These are phyloP conservation scores for Chloroceryle aenea DNA, from an alignment of 2,113 vertebrate genomes.

Conservation along the genomic window DNA sequence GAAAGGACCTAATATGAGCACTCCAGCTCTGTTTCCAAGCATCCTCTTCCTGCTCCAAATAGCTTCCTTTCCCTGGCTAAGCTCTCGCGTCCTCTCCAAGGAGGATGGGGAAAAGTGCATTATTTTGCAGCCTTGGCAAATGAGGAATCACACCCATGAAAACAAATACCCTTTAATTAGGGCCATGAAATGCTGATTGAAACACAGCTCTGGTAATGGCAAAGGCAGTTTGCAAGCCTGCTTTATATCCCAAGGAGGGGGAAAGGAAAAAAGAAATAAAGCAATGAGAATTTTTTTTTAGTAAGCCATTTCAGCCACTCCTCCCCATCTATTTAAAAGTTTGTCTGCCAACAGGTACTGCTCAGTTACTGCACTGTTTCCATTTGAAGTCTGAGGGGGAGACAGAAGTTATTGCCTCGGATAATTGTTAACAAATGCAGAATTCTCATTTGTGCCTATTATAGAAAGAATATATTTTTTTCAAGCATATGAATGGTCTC, in stretches of 20 bases:
- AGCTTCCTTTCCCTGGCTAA: conserved; percentile 40
- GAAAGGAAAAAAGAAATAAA: neutral
- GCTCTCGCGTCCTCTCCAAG: conserved; percentile 33
- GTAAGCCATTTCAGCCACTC: neutral
- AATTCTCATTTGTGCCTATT: neutral
- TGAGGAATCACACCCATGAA: conserved; percentile 10
- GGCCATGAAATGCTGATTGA: neutral
- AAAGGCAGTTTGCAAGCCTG: neutral
- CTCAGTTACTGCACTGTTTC: neutral
- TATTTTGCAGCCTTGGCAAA: conserved; percentile 33
- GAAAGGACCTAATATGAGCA: neutral
- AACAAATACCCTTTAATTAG: conserved; percentile 21
- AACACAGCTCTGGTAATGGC: neutral
- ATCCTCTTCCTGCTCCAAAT: conserved; percentile 74
- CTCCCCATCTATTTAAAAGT: neutral
- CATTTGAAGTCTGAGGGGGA: neutral
- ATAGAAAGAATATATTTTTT: neutral
- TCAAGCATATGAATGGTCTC: neutral
- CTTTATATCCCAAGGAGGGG: neutral
- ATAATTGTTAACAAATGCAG: conserved; percentile 44
- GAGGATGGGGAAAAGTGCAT: neutral
- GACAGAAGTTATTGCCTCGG: neutral
- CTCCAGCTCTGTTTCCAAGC: conserved; percentile 10
- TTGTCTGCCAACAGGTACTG: neutral
- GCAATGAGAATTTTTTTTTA: neutral